These are phyloP conservation scores for Xanthia togata DNA, from an alignment of 2,888 invertebrate genomes.

Conservation along the genomic window DNA sequence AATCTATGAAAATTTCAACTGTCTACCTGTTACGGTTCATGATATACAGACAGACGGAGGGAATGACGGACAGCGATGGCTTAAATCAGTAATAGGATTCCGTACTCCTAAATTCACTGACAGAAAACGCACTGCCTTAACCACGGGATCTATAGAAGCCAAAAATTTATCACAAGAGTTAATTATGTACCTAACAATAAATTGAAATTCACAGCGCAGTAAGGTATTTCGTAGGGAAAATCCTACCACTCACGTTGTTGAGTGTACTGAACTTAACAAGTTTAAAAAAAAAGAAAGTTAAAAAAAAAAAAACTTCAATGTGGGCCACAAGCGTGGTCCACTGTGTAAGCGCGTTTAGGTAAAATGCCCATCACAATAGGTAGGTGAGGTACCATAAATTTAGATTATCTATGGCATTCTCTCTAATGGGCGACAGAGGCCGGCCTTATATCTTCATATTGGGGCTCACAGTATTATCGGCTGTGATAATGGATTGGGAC, in stretches of 20 bases:
- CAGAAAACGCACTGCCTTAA: too few species aligned
- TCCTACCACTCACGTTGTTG: neutral
- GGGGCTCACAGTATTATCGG: conserved; percentile 1
- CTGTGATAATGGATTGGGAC: neutral
- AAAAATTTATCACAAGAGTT: too few species aligned
- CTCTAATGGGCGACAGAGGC: conserved; percentile 10
- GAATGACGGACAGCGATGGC: too few species aligned
- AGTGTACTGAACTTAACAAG: neutral
- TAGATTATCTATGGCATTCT: conserved; percentile 6
- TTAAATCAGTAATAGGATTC: too few species aligned
- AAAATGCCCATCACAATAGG: neutral
- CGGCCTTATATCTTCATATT: conserved; percentile 18
- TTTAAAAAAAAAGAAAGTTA: too few species aligned
- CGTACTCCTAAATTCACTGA: too few species aligned
- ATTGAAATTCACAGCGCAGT: neutral
- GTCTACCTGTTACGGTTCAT: too few species aligned
- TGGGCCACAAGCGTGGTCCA: neutral
- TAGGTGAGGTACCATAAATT: conserved; percentile 18
- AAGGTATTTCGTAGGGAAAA: neutral
- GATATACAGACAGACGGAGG: too few species aligned
- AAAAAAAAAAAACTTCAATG: too few species aligned
- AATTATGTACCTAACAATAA: too few species aligned
- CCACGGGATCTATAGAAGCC: too few species aligned
- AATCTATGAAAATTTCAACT: too few species aligned
- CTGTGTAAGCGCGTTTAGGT: neutral